Evolutionary conservation across 2,113 vertebrate genomes (phyloP).

Genomic region (Nerophis ophidion): DNA sequence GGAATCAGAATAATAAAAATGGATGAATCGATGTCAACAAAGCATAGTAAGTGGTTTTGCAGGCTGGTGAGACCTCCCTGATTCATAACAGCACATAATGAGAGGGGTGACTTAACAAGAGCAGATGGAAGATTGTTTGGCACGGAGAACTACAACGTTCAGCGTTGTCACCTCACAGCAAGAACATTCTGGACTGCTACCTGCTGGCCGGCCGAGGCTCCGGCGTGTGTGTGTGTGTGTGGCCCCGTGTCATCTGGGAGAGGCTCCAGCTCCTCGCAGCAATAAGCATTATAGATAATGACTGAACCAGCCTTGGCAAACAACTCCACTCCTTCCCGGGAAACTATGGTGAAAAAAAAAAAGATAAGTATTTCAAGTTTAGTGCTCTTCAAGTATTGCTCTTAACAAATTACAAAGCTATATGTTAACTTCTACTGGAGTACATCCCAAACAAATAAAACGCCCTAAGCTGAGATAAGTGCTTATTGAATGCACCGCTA

Average conservation of each 20-base stretch:
- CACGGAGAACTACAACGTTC: background rate
- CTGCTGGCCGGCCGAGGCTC: background rate
- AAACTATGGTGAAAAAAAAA: background rate
- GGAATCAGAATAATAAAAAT: too few relatives aligned
- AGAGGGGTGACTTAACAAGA: constrained; percentile 17
- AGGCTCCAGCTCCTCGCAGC: background rate
- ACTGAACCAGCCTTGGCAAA: constrained; percentile 1
- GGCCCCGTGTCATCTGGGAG: background rate
- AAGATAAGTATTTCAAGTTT: background rate
- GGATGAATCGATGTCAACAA: too few relatives aligned
- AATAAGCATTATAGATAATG: constrained; percentile 1
- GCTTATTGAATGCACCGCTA: constrained; percentile 32
- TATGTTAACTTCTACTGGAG: constrained; percentile 13
- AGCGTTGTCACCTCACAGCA: background rate
- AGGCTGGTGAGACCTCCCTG: constrained; percentile 22
- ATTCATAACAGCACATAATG: constrained; percentile 32
- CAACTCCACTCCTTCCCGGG: background rate
- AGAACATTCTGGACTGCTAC: background rate
- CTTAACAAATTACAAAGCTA: background rate
- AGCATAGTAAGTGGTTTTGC: too few relatives aligned
- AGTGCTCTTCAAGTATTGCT: background rate
- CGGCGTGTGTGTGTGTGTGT: background rate
- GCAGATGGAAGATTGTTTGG: background rate
- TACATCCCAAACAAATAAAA: constrained; percentile 15
- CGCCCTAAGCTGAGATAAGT: constrained; percentile 23